Evolutionary conservation across 2,113 vertebrate species (phyloP), one percentile per base, ranked within the genome.

Genomic region (Phalacrocorax brasilianus): DNA sequence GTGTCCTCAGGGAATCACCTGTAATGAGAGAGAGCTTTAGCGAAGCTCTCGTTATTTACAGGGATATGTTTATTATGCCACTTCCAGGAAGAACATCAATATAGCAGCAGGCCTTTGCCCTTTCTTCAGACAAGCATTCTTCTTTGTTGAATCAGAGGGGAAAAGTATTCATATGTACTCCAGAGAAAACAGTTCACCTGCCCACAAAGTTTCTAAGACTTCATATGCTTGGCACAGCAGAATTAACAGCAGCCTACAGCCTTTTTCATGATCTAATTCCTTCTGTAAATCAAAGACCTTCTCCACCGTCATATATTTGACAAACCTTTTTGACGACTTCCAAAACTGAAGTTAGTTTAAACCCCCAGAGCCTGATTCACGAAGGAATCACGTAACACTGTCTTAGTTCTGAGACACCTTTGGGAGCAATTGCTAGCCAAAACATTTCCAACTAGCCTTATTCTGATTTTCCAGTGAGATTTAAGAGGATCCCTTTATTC

Each of bases 181-280:
- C 95, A 98, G 97, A 80, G 77, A 91, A 98, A 98, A 95, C 86
- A 96, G 40, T 59, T 80, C 56, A 91, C 24, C 24, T 96, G 85
- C 80, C 71, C 66, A 67, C 22, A 94, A 83, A 45, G 24, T 78
- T 95, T 95, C 55, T 52, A 35, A 79, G 93, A 86, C 78, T 96
- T 97, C 88, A 65, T n/a, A 85, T 81, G 79, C 75, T 87, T 74
- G 85, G 94, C 76, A 93, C 21, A 49, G 84, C 61, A 86, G 26
- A 89, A 96, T 84, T 97, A 97, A 95, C 92, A 95, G 95, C 89
- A 94, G 75, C 87, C 95, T 78, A 89, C 75, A 93, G 90, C 87
- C 89, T 94, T 97, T 96, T 96, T 96, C 73, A 93, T 95, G n/a
- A 98, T 95, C 89, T 95, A 98, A 96, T 95, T 97, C 95, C 92